These are phyloP conservation scores for Hypsibius dujardini DNA, from an alignment of 1,140 invertebrate species.

Conservation along the genomic window DNA sequence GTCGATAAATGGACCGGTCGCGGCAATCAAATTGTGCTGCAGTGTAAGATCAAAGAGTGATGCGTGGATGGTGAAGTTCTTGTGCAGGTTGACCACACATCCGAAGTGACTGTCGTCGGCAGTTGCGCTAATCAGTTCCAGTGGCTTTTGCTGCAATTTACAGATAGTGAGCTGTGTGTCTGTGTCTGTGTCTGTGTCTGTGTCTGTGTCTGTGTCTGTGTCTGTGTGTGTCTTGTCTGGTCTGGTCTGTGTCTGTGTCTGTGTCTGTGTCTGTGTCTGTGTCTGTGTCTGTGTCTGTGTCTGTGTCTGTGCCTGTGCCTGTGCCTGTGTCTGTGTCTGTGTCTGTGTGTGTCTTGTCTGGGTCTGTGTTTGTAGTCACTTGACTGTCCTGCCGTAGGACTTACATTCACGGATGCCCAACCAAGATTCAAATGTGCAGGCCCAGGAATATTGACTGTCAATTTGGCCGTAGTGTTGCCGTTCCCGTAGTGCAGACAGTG, in stretches of 20 bases:
- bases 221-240: too few species aligned
- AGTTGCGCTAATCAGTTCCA: neutral
- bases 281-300: too few species aligned
- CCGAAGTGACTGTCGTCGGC: neutral
- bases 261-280: too few species aligned
- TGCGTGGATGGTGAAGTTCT: neutral
- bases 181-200: too few species aligned
- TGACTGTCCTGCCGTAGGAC: neutral
- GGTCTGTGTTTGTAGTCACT: too few species aligned
- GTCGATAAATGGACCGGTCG: neutral
- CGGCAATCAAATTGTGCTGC: neutral
- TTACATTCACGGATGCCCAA: constrained; percentile 1
- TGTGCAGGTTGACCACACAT: neutral
- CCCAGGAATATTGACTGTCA: constrained; percentile 5
- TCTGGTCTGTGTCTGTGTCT: too few species aligned
- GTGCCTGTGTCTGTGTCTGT: too few species aligned
- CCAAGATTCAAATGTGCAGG: neutral
- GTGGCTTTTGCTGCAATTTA: neutral
- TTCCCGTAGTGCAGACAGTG: constrained; percentile 1
- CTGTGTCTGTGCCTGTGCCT: too few species aligned
- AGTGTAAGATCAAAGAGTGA: neutral
- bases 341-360: neutral
- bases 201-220: too few species aligned
- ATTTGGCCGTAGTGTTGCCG: neutral
- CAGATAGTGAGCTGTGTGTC: neutral